These are phyloP conservation scores for Tadarida brasiliensis DNA, from an alignment of 2,797 vertebrate species.

Conservation along the genomic window DNA sequence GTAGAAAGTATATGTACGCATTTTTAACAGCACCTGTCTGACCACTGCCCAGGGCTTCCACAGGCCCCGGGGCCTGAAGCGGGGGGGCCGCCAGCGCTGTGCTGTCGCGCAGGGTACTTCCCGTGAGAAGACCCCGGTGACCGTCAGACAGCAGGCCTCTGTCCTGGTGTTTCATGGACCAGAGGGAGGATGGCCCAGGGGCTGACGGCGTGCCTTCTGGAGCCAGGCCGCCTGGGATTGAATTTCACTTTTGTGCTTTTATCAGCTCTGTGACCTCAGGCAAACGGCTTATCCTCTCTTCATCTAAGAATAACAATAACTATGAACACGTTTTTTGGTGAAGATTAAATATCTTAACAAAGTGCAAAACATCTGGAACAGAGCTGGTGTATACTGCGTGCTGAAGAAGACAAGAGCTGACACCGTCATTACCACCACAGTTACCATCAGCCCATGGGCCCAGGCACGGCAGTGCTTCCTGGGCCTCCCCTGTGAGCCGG, in stretches of 20 bases:
- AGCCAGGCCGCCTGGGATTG: neutral
- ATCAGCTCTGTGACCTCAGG: neutral
- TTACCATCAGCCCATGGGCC: neutral
- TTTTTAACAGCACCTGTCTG: neutral
- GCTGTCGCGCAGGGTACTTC: neutral
- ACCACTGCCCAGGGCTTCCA: neutral
- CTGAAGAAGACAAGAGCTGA: neutral
- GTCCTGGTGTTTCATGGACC: neutral
- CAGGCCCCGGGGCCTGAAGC: accelerated
- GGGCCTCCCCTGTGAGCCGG: neutral
- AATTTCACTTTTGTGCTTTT: conserved; percentile 4
- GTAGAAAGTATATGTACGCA: neutral
- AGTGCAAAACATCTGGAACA: neutral
- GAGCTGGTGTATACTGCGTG: neutral
- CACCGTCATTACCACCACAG: neutral
- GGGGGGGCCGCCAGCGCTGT: neutral
- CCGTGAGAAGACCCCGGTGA: neutral
- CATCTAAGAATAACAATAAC: neutral
- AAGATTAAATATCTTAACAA: neutral
- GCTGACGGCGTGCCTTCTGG: neutral
- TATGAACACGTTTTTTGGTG: neutral
- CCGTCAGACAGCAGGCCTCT: neutral
- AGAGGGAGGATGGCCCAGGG: neutral
- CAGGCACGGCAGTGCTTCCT: neutral
- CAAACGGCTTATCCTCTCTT: neutral